phyloP scores from a whole-genome alignment of 2,113 vertebrate genomes.

The Panurus biarmicus region DNA sequence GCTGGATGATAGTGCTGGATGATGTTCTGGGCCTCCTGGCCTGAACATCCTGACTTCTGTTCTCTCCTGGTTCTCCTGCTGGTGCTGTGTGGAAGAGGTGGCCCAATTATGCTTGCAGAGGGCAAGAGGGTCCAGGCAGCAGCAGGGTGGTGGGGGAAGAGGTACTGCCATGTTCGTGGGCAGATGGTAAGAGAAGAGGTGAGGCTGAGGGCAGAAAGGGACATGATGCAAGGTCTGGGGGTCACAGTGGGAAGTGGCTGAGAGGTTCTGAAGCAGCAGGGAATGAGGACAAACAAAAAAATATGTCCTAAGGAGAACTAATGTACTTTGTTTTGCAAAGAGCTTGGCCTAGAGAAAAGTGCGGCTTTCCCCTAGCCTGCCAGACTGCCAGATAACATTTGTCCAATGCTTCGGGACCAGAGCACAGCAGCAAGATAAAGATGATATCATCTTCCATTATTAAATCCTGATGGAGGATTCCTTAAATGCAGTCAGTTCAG shows the following conservation, averaged over 20 bases:
- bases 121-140: background rate
- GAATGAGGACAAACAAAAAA: background rate
- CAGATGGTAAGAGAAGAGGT: background rate
- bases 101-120: fast-evolving
- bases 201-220: background rate
- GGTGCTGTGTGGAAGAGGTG: background rate
- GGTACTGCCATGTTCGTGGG: background rate
- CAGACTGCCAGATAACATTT: constrained; percentile 8
- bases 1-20: too few species aligned
- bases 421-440: constrained; percentile 9
- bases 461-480: constrained; percentile 37
- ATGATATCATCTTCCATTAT: constrained; percentile 42
- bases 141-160: background rate
- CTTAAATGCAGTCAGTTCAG: background rate
- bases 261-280: background rate
- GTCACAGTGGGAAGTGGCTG: background rate
- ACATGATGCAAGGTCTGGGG: background rate
- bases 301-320: background rate
- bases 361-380: background rate
- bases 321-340: background rate
- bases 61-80: background rate
- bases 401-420: background rate
- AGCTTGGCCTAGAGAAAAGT: background rate
- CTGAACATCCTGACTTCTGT: background rate
- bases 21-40: background rate